Evolutionary conservation across 2,888 invertebrate genomes (phyloP), one percentile per base, ranked within the genome.

Genomic region (Dryococelus australis): DNA sequence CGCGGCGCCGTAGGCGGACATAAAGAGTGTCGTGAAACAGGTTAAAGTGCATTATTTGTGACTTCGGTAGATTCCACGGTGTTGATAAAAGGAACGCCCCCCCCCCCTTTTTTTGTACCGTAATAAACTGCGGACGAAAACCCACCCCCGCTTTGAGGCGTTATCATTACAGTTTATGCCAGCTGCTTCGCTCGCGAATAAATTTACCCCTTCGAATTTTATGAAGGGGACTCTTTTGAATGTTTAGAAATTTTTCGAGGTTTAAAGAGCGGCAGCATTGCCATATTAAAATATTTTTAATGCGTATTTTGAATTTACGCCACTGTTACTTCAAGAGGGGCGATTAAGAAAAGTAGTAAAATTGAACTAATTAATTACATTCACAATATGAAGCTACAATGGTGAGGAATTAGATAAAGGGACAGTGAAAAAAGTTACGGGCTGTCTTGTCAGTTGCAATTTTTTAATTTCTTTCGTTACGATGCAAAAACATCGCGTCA

Each of bases 41-140:
- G 83, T 83, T 83, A 83, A 35, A 83, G 6, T 83, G 35, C 83
- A 24, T 83, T 83, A 43, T 83, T 83, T 35, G 83, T 83, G 83
- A 83, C 83, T 83, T 83, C 28, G 43, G 83, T 20, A 43, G 28
- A 83, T 65, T 65, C 65, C 65, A 8, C 65, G 65, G 65, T 20
- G 65, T 65, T 65, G 65, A 65, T 65, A 65, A 65, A 65, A 24
- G 1, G 4, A 35, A 5, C 2, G 12, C 2, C 24, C 24, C n/a
- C 24, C 65, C 65, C 24, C n/a, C n/a, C n/a, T n/a, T n/a, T n/a
- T n/a, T 65, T n/a, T 16, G 65, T n/a, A 20, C 65, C 65, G 65
- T n/a, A 65, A n/a, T 65, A 65, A 65, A 65, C 13, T 65, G n/a
- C 65, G 65, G 24, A 20, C 51, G 35, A 35, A 35, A 35, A 35